Evolutionary conservation across 2,888 invertebrate species (phyloP).

Genomic region (Agrenia bidenticulata): DNA sequence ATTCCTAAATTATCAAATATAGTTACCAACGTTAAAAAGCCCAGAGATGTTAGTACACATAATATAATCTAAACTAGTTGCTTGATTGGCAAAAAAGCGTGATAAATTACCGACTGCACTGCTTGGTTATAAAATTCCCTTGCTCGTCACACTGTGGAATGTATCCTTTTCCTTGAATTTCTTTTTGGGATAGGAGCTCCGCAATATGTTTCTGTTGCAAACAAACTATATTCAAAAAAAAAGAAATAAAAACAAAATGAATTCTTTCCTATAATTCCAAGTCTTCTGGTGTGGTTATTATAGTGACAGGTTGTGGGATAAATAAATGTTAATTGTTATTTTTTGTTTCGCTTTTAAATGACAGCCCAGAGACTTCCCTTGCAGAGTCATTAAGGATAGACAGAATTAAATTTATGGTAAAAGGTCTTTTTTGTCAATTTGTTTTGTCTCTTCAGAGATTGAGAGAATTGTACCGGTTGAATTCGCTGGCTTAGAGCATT

Average conservation of each 20-base stretch:
- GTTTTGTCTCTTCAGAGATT: constrained; percentile 6
- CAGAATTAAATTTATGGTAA: background rate
- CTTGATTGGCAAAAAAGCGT: background rate
- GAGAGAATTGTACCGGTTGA: constrained; percentile 62
- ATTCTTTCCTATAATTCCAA: too few species aligned
- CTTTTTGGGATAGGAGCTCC: constrained; percentile 73
- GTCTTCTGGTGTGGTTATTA: too few species aligned
- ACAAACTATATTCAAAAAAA: constrained; percentile 60
- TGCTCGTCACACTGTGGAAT: constrained; percentile 72
- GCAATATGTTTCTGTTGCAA: constrained; percentile 75
- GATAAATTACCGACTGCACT: constrained; percentile 67
- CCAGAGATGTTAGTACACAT: too few species aligned
- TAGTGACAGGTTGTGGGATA: too few species aligned
- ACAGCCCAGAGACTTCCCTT: too few species aligned
- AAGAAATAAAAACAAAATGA: too few species aligned
- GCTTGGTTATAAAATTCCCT: constrained; percentile 71
- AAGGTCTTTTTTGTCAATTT: constrained; percentile 3
- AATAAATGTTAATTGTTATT: too few species aligned
- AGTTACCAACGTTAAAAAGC: too few species aligned
- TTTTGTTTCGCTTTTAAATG: too few species aligned
- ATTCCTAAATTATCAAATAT: constrained; percentile 58
- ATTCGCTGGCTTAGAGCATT: constrained; percentile 73
- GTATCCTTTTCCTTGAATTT: constrained; percentile 78
- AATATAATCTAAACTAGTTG: too few species aligned
- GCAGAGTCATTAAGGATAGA: too few species aligned